Base-by-base conservation (phyloP, 2,888 invertebrate genomes). In the Apotomis turbidana region DNA sequence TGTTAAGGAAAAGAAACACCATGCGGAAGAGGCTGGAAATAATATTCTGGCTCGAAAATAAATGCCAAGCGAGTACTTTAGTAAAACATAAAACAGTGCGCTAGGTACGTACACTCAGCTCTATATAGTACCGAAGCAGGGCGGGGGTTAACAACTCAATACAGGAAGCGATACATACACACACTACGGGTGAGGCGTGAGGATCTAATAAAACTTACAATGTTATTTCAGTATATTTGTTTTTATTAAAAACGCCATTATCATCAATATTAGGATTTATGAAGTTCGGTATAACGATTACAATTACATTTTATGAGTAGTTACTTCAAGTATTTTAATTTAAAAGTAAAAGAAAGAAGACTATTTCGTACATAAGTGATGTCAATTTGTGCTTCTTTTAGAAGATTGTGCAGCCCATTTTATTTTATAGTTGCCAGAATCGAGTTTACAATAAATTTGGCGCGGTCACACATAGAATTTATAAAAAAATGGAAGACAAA, bases 221-320 rank as follows among this genome's bases (percentile, higher is more conserved):
- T 87, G 77, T 79, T 76, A 85, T 88, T 93, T 90, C 90, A 72
- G 88, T 89, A 90, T 93, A 92, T 89, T 90, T 92, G 89, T 92
- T 93, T 90, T 93, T 93, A 93, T 93, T 93, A 92, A 93, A 93
- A 93, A 92, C 93, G 93, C 93, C 93, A 93, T 93, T 91, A 92
- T 92, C 88, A 91, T 93, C 92, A 92, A 90, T 93, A 93, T 93
- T 93, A 93, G 92, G 93, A 93, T 91, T 93, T 92, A 93, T 91
- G 93, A 93, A 93, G 91, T 91, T 91, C 91, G 86, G 92, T 93
- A 91, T 92, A 93, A 92, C 92, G 91, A 91, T 92, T 93, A 93
- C 93, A 93, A 86, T 88, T 90, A 87, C 85, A 86, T 85, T 90
- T 91, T 90, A 93, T 89, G 93, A 91, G 91, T 93, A 92, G 87